These are phyloP conservation scores for Carterocephalus palaemon DNA, from an alignment of 2,888 invertebrate species.

Conservation along the genomic window DNA sequence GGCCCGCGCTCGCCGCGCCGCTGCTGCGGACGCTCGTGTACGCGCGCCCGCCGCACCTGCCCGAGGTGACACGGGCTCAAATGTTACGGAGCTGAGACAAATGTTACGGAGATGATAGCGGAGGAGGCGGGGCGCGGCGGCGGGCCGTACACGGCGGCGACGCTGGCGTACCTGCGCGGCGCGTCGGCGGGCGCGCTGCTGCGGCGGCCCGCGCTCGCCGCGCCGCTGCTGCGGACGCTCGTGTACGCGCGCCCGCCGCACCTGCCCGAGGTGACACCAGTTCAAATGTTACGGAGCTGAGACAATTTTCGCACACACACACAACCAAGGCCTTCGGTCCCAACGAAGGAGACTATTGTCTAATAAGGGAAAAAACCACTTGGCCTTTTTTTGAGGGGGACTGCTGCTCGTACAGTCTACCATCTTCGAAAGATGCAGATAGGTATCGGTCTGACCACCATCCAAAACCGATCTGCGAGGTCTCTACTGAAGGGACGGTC, in stretches of 20 bases:
- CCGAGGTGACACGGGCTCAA: constrained; percentile 38
- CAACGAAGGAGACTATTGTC: too few relatives aligned
- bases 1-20: constrained; percentile 50
- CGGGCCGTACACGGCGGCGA: constrained; percentile 37
- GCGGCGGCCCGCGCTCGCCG: constrained; percentile 47
- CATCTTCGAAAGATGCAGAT: too few relatives aligned
- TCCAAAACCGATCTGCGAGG: too few relatives aligned
- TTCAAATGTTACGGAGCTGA: background rate
- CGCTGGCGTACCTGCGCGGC: constrained; percentile 39
- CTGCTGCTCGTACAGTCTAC: too few relatives aligned
- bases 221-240: constrained; percentile 53
- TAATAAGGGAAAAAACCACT: too few relatives aligned
- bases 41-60: constrained; percentile 31
- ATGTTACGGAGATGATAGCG: too few relatives aligned
- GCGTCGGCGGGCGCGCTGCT: constrained; percentile 5
- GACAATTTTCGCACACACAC: constrained; percentile 30
- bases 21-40: constrained; percentile 51
- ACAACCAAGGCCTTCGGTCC: too few relatives aligned
- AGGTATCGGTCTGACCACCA: too few relatives aligned
- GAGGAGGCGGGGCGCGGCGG: constrained; percentile 37
- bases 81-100: constrained; percentile 33
- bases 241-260: constrained; percentile 35
- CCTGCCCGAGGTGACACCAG: constrained; percentile 40
- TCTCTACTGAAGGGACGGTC: too few relatives aligned
- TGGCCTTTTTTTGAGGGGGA: too few relatives aligned